A percentile compares a stretch with the other conserved stretches of the same genome.
phyloP scores from a whole-genome alignment of 2,797 vertebrate species.

The Sebastes taczanowskii region DNA sequence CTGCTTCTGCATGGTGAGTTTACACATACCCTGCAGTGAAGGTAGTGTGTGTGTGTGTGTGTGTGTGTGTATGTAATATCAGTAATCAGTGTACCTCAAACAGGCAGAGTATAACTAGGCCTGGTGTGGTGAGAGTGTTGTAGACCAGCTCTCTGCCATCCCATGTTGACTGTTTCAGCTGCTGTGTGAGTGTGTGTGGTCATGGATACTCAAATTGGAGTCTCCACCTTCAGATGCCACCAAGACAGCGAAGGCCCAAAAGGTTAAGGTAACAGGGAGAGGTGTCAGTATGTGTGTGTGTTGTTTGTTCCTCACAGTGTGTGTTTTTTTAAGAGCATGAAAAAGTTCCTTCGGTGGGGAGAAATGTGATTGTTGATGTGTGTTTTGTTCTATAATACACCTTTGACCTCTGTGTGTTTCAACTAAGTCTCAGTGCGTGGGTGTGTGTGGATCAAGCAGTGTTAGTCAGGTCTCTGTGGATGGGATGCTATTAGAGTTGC shows the following conservation, averaged over 20 bases:
- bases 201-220: conserved; percentile 53
- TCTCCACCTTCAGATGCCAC: conserved; percentile 31
- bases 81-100: conserved; percentile 86
- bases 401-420: not conserved
- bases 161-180: conserved; percentile 42
- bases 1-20: conserved; percentile 85
- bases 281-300: not conserved
- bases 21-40: conserved; percentile 82
- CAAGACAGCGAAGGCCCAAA: conserved; percentile 38
- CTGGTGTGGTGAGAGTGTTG: conserved; percentile 70
- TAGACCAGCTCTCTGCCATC: conserved; percentile 59
- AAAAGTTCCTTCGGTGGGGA: not conserved
- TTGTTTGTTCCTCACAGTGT: conserved; percentile 28
- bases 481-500: conserved; percentile 61
- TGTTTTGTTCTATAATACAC: not conserved
- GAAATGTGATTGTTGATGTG: conserved; percentile 9
- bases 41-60: conserved; percentile 67
- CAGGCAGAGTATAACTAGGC: conserved; percentile 82
- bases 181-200: conserved; percentile 13
- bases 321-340: conserved; percentile 7
- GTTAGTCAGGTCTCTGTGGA: conserved; percentile 55
- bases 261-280: conserved; percentile 57
- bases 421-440: not conserved
- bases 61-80: conserved; percentile 75
- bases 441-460: conserved; percentile 26